Percentiles rank a stretch among this genome's conserved stretches.
phyloP scores from a whole-genome alignment of 1,140 invertebrate species.

The Zeugodacus cucurbitae region DNA sequence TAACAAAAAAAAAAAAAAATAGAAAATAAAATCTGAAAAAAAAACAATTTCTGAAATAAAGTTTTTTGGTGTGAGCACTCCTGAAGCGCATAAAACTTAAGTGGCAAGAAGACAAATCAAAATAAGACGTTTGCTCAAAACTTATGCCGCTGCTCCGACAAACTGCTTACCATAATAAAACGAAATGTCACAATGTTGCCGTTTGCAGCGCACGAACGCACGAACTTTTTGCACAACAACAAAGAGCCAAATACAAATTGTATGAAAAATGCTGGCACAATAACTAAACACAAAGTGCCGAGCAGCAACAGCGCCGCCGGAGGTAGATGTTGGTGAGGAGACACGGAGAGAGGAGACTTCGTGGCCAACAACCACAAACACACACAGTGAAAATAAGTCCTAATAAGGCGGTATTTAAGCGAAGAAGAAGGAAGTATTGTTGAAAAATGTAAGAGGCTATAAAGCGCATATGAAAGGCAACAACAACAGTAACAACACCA shows the following conservation, averaged over 20 bases:
- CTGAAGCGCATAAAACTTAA: not conserved
- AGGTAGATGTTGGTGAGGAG: not conserved
- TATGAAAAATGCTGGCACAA: slow-evolving; percentile 12
- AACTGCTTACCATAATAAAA: slow-evolving; percentile 27
- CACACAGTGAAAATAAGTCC: not conserved
- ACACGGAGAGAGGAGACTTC: not conserved
- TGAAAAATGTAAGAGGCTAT: not conserved
- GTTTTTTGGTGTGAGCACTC: not conserved
- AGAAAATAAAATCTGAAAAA: too few species aligned
- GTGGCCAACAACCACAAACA: not conserved
- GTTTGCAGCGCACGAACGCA: not conserved
- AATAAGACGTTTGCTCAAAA: slow-evolving; percentile 20
- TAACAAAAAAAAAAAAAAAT: not conserved
- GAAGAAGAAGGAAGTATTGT: not conserved
- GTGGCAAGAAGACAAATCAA: not conserved
- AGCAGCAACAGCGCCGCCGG: not conserved
- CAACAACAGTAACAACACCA: not conserved
- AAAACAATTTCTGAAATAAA: not conserved
- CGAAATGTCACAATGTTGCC: slow-evolving; percentile 10
- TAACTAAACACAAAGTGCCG: slow-evolving; percentile 2
- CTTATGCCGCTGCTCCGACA: slow-evolving; percentile 1
- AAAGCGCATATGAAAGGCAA: not conserved
- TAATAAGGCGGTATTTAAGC: not conserved
- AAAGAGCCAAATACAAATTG: slow-evolving; percentile 15
- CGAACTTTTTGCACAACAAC: not conserved